Evolutionary conservation across 2,888 invertebrate genomes (phyloP).

Genomic region (Deilephila porcellus): DNA sequence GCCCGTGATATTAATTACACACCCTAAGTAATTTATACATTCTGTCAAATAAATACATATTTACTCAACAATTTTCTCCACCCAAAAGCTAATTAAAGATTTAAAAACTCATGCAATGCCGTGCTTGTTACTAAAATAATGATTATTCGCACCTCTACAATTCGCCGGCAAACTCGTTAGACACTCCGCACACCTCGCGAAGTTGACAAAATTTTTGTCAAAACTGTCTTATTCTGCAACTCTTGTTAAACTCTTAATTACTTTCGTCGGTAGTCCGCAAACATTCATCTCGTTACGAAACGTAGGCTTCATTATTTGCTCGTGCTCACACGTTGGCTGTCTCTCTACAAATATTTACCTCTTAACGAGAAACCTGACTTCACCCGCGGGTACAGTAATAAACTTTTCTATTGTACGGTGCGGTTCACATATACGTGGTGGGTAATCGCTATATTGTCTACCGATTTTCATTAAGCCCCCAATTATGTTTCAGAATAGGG

Average conservation of each 20-base stretch:
- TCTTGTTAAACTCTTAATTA: conserved; percentile 80
- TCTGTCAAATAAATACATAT: too few species aligned
- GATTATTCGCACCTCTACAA: not conserved
- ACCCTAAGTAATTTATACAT: too few species aligned
- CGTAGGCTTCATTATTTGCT: conserved; percentile 80
- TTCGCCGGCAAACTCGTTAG: conserved; percentile 20
- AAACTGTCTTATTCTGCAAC: conserved; percentile 68
- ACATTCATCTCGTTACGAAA: conserved; percentile 76
- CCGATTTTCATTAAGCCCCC: conserved; percentile 52
- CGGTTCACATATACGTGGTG: conserved; percentile 49
- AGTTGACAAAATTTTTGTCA: conserved; percentile 56
- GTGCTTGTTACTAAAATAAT: not conserved
- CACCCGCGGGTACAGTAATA: conserved; percentile 71
- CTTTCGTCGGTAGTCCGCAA: conserved; percentile 78
- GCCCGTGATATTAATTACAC: too few species aligned
- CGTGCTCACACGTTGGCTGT: conserved; percentile 69
- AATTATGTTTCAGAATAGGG: conserved; percentile 54
- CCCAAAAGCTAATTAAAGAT: not conserved
- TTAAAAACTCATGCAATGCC: not conserved
- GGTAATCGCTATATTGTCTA: conserved; percentile 49
- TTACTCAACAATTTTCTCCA: too few species aligned
- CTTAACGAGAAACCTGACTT: conserved; percentile 80
- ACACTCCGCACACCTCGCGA: conserved; percentile 39
- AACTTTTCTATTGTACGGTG: conserved; percentile 76
- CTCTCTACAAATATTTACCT: conserved; percentile 77